These are phyloP conservation scores for Vannuccia rotundouncinata DNA, from an alignment of 2,888 invertebrate genomes.

Conservation along the genomic window DNA sequence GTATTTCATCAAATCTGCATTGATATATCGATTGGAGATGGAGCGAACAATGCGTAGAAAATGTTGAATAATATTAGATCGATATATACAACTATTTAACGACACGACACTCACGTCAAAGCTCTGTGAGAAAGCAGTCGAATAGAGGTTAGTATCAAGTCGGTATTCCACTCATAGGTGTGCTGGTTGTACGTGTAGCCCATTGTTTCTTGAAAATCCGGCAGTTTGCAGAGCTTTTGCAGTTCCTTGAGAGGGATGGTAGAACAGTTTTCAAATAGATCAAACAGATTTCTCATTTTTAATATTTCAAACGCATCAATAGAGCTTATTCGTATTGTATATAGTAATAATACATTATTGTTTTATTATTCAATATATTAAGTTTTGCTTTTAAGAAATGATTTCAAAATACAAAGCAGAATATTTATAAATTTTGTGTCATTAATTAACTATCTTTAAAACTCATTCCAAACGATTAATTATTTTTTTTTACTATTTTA, in stretches of 20 bases:
- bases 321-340: too few relatives aligned
- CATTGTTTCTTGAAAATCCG: background rate
- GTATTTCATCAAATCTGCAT: constrained; percentile 49
- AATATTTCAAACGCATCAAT: too few relatives aligned
- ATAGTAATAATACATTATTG: background rate
- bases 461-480: too few relatives aligned
- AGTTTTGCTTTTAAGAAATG: background rate
- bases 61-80: background rate
- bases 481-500: too few relatives aligned
- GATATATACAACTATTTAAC: background rate
- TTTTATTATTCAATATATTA: background rate
- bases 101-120: background rate
- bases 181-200: background rate
- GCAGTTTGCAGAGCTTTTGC: background rate
- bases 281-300: too few relatives aligned
- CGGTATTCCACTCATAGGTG: constrained; percentile 17
- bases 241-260: background rate
- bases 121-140: background rate
- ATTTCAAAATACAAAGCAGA: too few relatives aligned
- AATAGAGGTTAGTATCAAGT: background rate
- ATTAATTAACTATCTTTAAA: too few relatives aligned
- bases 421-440: too few relatives aligned
- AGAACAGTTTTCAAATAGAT: too few relatives aligned
- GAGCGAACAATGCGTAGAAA: background rate
- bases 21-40: too few relatives aligned